These are phyloP conservation scores for Petrocephalus zakoni DNA, from an alignment of 2,113 vertebrate genomes.

Conservation along the genomic window DNA sequence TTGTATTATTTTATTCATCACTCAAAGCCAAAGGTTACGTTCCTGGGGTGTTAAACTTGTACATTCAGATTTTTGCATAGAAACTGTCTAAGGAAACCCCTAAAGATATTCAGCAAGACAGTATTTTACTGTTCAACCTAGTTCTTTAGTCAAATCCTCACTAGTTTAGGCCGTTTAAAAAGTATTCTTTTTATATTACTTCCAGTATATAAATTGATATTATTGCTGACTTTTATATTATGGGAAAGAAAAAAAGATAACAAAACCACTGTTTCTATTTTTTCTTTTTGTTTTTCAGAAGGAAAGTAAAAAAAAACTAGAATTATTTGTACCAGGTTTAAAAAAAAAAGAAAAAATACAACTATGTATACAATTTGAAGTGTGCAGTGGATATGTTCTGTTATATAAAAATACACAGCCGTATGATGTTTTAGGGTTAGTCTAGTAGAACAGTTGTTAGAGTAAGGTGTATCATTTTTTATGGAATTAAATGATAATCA, in stretches of 20 bases:
- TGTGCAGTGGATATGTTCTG: conserved; percentile 91
- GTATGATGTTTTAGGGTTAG: conserved; percentile 90
- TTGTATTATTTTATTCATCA: conserved; percentile 71
- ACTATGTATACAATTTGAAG: conserved; percentile 86
- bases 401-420: conserved; percentile 81
- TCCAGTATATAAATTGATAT: conserved; percentile 91
- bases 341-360: conserved; percentile 73
- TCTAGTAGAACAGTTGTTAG: conserved; percentile 80
- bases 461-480: conserved; percentile 83
- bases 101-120: conserved; percentile 66
- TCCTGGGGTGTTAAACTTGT: conserved; percentile 66
- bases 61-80: conserved; percentile 60
- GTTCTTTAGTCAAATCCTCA: conserved; percentile 59
- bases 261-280: conserved; percentile 84
- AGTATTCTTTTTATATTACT: conserved; percentile 91
- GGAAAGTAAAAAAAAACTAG: conserved; percentile 34
- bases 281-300: conserved; percentile 64
- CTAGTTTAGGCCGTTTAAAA: conserved; percentile 72
- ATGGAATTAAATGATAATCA: conserved; percentile 63
- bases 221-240: conserved; percentile 94
- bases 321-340: conserved; percentile 63
- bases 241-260: conserved; percentile 68
- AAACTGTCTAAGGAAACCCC: conserved; percentile 62
- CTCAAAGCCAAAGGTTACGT: conserved; percentile 87
- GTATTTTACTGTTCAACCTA: conserved; percentile 75